A percentile compares a stretch with the other conserved stretches of the same genome.
These are phyloP conservation scores for Orthosia incerta DNA, from an alignment of 2,888 invertebrate species.

Conservation along the genomic window DNA sequence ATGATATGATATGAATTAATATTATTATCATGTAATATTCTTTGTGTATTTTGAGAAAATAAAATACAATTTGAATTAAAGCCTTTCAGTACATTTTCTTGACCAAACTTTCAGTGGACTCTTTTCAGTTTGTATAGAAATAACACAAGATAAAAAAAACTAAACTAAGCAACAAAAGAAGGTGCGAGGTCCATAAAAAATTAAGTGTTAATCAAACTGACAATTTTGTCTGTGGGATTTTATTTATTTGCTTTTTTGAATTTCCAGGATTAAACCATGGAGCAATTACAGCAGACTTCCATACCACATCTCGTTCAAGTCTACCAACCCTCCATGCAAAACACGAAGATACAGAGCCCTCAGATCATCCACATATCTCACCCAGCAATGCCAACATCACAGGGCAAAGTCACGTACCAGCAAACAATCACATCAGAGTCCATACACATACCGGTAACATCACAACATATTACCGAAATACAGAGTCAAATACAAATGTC, in stretches of 20 bases:
- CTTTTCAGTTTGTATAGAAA: too few relatives aligned
- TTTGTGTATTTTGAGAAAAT: not conserved
- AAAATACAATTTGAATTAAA: not conserved
- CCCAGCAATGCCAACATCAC: constrained; percentile 76
- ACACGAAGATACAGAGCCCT: constrained; percentile 74
- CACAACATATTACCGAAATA: constrained; percentile 72
- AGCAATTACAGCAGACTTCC: constrained; percentile 79
- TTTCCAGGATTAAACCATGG: constrained; percentile 76
- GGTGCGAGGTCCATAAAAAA: not conserved
- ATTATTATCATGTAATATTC: not conserved
- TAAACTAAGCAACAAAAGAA: too few relatives aligned
- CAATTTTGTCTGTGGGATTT: not conserved
- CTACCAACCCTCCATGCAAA: constrained; percentile 77
- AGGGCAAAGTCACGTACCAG: constrained; percentile 82
- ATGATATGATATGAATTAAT: not conserved
- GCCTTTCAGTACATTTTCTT: too few relatives aligned
- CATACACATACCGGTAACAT: constrained; percentile 78
- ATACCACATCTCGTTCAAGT: constrained; percentile 85
- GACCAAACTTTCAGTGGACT: too few relatives aligned
- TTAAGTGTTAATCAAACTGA: not conserved
- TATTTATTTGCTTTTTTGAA: not conserved
- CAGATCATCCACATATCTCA: constrained; percentile 82
- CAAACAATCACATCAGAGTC: constrained; percentile 81
- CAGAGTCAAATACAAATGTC: constrained; percentile 77
- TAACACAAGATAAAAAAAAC: too few relatives aligned